Percentiles rank a stretch among this genome's conserved stretches.
Conservation (phyloP, 1,140 invertebrate genomes). For the Neotoxoptera formosana region DNA sequence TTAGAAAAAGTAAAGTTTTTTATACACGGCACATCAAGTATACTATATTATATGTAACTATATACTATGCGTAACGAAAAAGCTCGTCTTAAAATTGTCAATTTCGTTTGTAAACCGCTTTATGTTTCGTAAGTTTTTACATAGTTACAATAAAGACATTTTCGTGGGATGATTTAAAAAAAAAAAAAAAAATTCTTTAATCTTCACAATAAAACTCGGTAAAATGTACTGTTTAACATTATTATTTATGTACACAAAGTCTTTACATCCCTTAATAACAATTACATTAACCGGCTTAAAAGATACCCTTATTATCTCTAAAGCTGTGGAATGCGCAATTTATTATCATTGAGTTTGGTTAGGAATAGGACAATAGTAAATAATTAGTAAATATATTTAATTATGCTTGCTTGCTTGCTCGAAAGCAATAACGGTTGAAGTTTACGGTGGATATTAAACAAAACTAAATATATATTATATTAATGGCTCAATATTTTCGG, state of each 20-base stretch:
- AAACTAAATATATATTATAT: no score
- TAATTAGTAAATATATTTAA: slow-evolving; percentile 18
- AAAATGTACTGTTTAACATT: slow-evolving; percentile 9
- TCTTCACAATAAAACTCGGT: not conserved
- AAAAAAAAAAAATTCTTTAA: not conserved
- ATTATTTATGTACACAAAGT: slow-evolving; percentile 6
- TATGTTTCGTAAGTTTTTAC: not conserved
- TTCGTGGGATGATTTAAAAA: not conserved
- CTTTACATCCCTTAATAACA: slow-evolving; percentile 21
- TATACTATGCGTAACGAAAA: not conserved
- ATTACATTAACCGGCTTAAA: slow-evolving; percentile 26
- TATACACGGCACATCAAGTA: no score
- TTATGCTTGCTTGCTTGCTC: not conserved
- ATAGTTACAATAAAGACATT: not conserved
- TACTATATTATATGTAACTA: not conserved
- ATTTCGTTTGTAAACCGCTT: not conserved
- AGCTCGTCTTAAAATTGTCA: not conserved
- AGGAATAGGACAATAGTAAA: not conserved
- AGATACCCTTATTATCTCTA: slow-evolving; percentile 29
- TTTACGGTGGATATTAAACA: not conserved
- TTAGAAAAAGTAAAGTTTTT: not conserved
- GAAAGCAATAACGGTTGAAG: not conserved
- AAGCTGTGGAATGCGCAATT: slow-evolving; percentile 16
- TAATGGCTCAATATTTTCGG: not conserved
- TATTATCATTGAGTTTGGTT: not conserved